Evolutionary conservation across 2,888 invertebrate species (phyloP).

Genomic region (Gryllus longicercus): DNA sequence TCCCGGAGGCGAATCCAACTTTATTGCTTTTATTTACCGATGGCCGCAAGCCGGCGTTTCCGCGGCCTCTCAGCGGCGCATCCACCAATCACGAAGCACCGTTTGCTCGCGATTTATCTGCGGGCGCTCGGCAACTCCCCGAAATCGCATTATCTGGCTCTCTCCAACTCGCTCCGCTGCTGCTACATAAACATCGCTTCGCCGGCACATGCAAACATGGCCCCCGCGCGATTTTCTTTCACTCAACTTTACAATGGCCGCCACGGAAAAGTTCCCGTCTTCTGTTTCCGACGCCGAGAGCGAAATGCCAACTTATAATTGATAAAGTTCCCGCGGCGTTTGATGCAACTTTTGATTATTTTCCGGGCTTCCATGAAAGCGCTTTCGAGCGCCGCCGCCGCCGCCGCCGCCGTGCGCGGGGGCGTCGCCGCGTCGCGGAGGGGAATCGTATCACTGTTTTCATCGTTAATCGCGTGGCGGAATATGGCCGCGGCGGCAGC

Average conservation of each 20-base stretch:
- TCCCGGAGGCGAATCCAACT: no score
- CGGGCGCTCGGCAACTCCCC: neutral
- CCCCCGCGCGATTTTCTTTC: neutral
- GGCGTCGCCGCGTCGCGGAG: neutral
- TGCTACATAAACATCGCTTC: neutral
- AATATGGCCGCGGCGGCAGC: no score
- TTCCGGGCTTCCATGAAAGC: neutral
- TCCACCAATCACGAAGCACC: neutral
- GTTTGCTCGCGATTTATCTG: constrained; percentile 5
- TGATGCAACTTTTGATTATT: neutral
- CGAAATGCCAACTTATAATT: constrained; percentile 5
- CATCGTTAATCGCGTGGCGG: no score
- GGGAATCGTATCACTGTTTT: no score
- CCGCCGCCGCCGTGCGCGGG: neutral
- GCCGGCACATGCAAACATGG: neutral
- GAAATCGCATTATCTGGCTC: neutral
- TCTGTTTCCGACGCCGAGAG: neutral
- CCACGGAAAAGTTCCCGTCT: neutral
- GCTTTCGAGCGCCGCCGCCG: neutral
- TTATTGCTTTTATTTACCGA: no score
- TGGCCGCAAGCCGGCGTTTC: neutral
- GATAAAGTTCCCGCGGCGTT: neutral
- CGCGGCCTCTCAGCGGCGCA: neutral
- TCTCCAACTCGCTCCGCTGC: neutral
- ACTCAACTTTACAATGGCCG: constrained; percentile 2